These are phyloP conservation scores for Hirundichthys speculiger DNA, from an alignment of 2,113 vertebrate species.

Conservation along the genomic window DNA sequence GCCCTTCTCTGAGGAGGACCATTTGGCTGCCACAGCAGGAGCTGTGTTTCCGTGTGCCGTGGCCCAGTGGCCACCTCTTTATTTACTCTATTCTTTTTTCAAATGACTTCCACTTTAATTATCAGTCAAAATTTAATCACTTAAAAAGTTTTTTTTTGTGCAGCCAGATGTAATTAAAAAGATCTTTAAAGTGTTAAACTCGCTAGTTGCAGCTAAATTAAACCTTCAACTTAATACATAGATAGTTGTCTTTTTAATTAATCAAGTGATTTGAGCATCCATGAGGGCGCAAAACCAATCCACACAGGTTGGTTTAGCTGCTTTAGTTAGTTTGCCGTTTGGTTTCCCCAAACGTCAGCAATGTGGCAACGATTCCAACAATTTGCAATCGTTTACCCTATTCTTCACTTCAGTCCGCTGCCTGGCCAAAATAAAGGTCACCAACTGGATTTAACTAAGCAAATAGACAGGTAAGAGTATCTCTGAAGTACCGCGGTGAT, in stretches of 20 bases:
- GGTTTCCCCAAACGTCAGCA: constrained; percentile 10
- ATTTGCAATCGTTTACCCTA: not conserved
- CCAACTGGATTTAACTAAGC: too few species aligned
- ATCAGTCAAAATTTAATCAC: too few species aligned
- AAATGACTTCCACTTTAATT: too few species aligned
- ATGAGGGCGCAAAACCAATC: not conserved
- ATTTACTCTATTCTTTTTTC: too few species aligned
- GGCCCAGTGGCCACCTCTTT: constrained; percentile 1
- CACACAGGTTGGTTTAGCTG: not conserved
- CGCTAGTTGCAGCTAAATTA: not conserved
- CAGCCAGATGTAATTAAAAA: not conserved
- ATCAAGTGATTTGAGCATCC: not conserved
- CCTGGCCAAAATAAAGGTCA: too few species aligned
- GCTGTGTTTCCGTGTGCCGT: constrained; percentile 49
- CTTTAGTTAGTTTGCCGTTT: constrained; percentile 1
- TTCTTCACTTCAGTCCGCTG: too few species aligned
- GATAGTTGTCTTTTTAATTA: constrained; percentile 8
- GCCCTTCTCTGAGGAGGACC: constrained; percentile 45
- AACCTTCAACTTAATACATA: not conserved
- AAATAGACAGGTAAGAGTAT: too few species aligned
- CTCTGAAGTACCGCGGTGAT: too few species aligned
- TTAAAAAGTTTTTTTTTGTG: not conserved
- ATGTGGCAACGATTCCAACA: not conserved
- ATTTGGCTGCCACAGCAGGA: constrained; percentile 59
- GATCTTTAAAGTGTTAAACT: not conserved